These are phyloP conservation scores for Drosophila incognita DNA, from an alignment of 2,888 invertebrate genomes.

Conservation along the genomic window DNA sequence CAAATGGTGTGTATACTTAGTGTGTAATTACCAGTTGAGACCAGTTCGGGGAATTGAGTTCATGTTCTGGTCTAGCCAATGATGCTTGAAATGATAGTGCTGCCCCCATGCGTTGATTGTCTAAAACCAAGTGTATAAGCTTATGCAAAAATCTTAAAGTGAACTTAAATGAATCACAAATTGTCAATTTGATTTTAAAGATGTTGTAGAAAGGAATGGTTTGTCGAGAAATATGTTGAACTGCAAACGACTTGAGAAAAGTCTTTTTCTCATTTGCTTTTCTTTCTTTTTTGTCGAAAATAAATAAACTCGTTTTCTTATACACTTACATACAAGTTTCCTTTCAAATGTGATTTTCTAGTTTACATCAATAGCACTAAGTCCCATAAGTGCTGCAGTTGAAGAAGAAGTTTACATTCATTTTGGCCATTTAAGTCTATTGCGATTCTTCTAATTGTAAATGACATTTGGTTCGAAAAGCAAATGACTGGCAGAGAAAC, in stretches of 20 bases:
- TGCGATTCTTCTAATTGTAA: slow-evolving; percentile 47
- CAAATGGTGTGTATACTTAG: slow-evolving; percentile 63
- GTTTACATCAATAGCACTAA: background rate
- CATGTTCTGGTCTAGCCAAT: slow-evolving; percentile 59
- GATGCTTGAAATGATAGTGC: slow-evolving; percentile 60
- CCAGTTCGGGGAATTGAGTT: slow-evolving; percentile 15
- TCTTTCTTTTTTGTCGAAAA: background rate
- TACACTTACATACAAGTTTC: too few species aligned
- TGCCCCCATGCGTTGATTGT: slow-evolving; percentile 14
- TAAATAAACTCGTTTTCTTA: background rate
- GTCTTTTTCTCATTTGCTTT: background rate
- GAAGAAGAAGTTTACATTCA: background rate
- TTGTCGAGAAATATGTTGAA: background rate
- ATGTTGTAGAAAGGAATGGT: background rate
- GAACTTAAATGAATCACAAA: background rate
- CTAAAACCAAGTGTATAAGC: slow-evolving; percentile 11
- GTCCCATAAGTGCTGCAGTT: slow-evolving; percentile 6
- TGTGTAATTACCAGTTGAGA: slow-evolving; percentile 47
- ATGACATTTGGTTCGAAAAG: slow-evolving; percentile 39
- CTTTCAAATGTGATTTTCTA: background rate
- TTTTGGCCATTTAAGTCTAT: slow-evolving; percentile 13
- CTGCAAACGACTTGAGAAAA: background rate
- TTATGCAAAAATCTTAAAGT: background rate
- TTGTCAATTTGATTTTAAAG: background rate
- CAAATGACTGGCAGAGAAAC: slow-evolving; percentile 14